Percentiles rank a stretch among this genome's conserved stretches.
These are phyloP conservation scores for Alectura lathami DNA, from an alignment of 2,113 vertebrate genomes.

Conservation along the genomic window DNA sequence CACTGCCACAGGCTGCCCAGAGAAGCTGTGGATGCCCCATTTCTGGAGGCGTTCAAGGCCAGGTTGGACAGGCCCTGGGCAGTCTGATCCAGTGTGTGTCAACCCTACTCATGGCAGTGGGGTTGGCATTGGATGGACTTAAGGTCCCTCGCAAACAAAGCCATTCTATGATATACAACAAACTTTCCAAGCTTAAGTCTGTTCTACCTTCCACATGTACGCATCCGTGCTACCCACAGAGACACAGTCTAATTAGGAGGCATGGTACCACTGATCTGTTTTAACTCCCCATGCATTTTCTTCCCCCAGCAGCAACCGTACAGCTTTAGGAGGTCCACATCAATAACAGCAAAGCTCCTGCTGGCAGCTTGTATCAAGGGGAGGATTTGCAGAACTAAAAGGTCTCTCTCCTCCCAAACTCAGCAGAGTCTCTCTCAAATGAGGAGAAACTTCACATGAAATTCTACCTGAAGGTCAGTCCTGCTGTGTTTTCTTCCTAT, in stretches of 20 bases:
- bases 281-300: not conserved
- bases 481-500: not conserved
- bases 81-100: not conserved
- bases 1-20: not conserved
- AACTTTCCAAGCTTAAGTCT: not conserved
- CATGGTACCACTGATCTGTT: not conserved
- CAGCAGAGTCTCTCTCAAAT: not conserved
- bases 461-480: conserved; percentile 33
- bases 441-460: conserved; percentile 2
- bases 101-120: not conserved
- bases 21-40: not conserved
- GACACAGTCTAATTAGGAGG: not conserved
- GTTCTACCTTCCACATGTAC: not conserved
- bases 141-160: not conserved
- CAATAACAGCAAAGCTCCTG: not conserved
- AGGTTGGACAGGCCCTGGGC: not conserved
- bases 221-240: not conserved
- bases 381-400: conserved; percentile 3
- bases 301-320: not conserved
- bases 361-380: not conserved
- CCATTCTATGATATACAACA: not conserved
- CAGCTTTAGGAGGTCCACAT: not conserved
- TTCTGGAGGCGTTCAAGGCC: not conserved
- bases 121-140: not conserved
- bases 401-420: not conserved